A percentile compares a stretch with the other conserved stretches of the same genome.
phyloP scores from a whole-genome alignment of 2,113 vertebrate genomes.

The Mastomys natalensis region DNA sequence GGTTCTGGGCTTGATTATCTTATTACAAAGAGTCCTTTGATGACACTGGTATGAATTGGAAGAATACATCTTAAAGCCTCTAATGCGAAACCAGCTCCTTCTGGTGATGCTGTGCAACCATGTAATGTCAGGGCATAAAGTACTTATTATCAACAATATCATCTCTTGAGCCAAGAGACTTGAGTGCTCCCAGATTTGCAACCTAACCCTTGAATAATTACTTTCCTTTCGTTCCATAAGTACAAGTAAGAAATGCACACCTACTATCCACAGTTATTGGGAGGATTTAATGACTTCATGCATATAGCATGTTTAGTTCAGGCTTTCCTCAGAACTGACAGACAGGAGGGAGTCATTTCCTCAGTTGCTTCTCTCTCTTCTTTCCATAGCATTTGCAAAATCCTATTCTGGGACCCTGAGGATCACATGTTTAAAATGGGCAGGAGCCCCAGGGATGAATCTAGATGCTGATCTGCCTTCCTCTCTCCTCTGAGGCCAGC shows the following conservation, averaged over 20 bases:
- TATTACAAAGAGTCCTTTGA: neutral
- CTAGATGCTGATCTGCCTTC: neutral
- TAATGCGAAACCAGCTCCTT: neutral
- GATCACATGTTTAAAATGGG: neutral
- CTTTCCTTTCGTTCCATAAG: neutral
- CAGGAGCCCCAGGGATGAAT: neutral
- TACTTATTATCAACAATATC: rapidly evolving
- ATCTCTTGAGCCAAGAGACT: neutral
- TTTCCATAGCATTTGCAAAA: neutral
- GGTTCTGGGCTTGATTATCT: neutral
- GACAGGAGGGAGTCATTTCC: neutral
- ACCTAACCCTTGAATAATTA: neutral
- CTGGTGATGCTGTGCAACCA: neutral
- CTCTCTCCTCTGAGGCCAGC: neutral
- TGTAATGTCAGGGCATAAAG: too few relatives aligned
- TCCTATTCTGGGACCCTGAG: neutral
- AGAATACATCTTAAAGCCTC: neutral
- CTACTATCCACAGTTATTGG: neutral
- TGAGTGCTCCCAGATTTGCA: neutral
- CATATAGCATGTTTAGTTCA: neutral
- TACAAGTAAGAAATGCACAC: neutral
- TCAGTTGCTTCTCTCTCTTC: neutral
- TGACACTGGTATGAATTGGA: too few relatives aligned
- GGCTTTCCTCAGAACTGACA: neutral
- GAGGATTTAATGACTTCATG: neutral